These are phyloP conservation scores for Pogona vitticeps DNA, from an alignment of 2,113 vertebrate species.

Conservation along the genomic window DNA sequence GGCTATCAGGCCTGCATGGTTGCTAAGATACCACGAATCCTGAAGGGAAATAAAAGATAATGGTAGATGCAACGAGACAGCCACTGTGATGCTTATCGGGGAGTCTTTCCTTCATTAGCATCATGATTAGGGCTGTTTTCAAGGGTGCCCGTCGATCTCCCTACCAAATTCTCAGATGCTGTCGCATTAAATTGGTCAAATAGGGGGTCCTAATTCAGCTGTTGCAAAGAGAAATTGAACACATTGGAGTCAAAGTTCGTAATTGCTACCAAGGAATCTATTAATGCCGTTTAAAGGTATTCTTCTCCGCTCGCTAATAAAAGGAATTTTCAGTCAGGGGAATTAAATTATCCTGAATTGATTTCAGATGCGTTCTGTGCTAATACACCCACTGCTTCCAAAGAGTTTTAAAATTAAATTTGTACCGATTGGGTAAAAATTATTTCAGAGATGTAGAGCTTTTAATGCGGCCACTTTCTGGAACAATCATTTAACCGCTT, in stretches of 20 bases:
- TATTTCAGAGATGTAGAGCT: constrained; percentile 68
- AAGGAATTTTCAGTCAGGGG: constrained; percentile 69
- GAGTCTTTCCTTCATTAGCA: constrained; percentile 68
- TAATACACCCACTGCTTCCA: constrained; percentile 71
- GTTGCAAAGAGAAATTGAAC: constrained; percentile 68
- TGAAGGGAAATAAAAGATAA: constrained; percentile 73
- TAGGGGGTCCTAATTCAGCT: constrained; percentile 68
- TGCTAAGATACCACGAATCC: constrained; percentile 78
- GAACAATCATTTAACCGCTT: constrained; percentile 70
- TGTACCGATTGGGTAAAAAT: constrained; percentile 75
- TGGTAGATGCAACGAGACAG: constrained; percentile 57
- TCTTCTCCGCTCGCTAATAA: constrained; percentile 61
- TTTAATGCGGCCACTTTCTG: constrained; percentile 65
- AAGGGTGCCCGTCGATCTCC: constrained; percentile 67
- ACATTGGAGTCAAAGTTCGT: constrained; percentile 59
- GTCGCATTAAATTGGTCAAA: constrained; percentile 70
- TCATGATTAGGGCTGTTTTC: constrained; percentile 72
- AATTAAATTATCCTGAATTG: constrained; percentile 77
- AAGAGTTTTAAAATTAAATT: constrained; percentile 81
- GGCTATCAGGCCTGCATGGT: constrained; percentile 68
- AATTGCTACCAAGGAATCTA: constrained; percentile 69
- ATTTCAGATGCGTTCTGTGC: constrained; percentile 76
- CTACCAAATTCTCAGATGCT: constrained; percentile 58
- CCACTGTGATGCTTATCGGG: constrained; percentile 63
- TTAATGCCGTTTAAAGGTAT: constrained; percentile 54